Conservation (phyloP, 2,888 invertebrate genomes). For the Diadegma fenestrale region DNA sequence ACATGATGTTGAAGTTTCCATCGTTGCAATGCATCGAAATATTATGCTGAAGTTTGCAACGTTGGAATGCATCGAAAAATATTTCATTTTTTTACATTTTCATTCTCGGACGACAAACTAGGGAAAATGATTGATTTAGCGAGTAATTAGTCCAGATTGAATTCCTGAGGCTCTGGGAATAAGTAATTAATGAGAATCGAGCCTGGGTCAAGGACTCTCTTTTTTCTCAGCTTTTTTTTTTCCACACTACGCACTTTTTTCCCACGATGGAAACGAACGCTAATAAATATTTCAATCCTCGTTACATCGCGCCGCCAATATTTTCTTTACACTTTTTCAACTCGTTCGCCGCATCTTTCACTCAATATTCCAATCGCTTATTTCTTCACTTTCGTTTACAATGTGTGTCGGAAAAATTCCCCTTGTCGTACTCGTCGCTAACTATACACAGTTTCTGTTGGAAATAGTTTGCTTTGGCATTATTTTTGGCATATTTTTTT, state of each 20-base stretch:
- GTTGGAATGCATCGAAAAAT: too few relatives aligned
- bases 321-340: background rate
- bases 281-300: background rate
- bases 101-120: background rate
- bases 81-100: too few relatives aligned
- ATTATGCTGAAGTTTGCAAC: too few relatives aligned
- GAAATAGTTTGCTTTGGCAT: background rate
- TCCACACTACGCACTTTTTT: background rate
- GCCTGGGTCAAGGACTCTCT: slow-evolving; percentile 25
- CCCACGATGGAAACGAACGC: background rate
- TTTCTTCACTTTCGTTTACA: background rate
- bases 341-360: background rate
- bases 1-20: too few relatives aligned
- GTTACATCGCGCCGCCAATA: background rate
- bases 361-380: background rate
- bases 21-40: too few relatives aligned
- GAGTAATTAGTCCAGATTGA: background rate
- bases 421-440: background rate
- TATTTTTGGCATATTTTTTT: background rate
- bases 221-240: slow-evolving; percentile 12
- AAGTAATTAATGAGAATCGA: background rate
- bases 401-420: background rate
- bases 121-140: background rate
- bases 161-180: background rate
- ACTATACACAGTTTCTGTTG: background rate